Percentiles rank a stretch among this genome's conserved stretches.
Conservation (phyloP, 1,140 invertebrate genomes). For the Adelges cooleyi region DNA sequence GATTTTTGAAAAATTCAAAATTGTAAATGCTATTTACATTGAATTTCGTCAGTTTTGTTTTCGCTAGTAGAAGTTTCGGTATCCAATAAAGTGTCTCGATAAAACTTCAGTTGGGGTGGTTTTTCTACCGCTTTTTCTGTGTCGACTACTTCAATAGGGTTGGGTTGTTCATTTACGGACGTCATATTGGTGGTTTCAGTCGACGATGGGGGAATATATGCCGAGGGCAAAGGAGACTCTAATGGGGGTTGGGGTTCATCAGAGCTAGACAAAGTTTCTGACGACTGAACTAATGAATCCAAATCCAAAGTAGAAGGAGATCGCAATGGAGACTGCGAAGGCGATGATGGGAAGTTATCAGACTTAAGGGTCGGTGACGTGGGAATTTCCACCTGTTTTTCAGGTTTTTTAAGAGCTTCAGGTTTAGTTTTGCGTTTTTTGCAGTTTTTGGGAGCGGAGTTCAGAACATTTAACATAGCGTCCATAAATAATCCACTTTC, state of each 20-base stretch:
- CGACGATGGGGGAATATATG: neutral
- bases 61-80: neutral
- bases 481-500: slow-evolving; percentile 20
- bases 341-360: neutral
- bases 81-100: slow-evolving; percentile 21
- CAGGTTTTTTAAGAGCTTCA: neutral
- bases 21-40: neutral
- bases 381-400: neutral
- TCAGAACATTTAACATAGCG: slow-evolving; percentile 10
- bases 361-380: neutral
- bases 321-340: neutral
- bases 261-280: neutral
- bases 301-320: slow-evolving; percentile 6
- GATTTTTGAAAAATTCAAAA: no score
- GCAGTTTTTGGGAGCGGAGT: slow-evolving; percentile 2
- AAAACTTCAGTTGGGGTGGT: slow-evolving; percentile 19
- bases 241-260: neutral
- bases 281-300: neutral
- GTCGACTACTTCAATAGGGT: neutral
- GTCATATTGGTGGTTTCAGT: neutral
- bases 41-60: neutral
- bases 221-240: neutral
- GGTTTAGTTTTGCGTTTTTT: slow-evolving; percentile 17
- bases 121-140: slow-evolving; percentile 5
- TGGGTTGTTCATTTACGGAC: neutral